Conservation (phyloP, 2,888 invertebrate species). For the Spialia ferax region DNA sequence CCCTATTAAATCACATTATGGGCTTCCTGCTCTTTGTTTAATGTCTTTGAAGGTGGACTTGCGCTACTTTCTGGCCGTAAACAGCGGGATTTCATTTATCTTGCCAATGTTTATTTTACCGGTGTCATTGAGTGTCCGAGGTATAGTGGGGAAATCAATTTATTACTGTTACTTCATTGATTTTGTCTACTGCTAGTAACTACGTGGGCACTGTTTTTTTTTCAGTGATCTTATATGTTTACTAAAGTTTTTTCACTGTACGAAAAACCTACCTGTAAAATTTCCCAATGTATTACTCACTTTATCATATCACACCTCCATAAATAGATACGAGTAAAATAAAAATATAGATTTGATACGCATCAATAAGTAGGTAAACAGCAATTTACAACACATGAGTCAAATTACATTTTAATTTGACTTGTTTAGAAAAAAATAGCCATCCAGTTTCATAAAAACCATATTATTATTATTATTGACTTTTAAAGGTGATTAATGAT, state of each 20-base stretch:
- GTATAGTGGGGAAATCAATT: constrained; percentile 33
- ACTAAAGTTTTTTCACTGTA: background rate
- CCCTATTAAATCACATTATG: constrained; percentile 75
- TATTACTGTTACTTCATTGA: constrained; percentile 27
- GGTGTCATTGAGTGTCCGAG: constrained; percentile 40
- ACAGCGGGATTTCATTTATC: constrained; percentile 60
- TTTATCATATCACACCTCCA: too few species aligned
- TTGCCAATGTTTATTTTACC: constrained; percentile 43
- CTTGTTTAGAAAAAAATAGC: too few species aligned
- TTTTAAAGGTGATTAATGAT: too few species aligned
- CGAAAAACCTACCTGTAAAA: too few species aligned
- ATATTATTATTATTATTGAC: too few species aligned
- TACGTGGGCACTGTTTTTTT: background rate
- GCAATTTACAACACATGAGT: too few species aligned
- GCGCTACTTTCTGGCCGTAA: constrained; percentile 51
- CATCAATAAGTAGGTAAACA: too few species aligned
- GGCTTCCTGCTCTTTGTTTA: constrained; percentile 70
- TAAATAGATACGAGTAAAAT: too few species aligned
- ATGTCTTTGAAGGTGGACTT: constrained; percentile 66
- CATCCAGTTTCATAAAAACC: too few species aligned
- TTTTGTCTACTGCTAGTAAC: constrained; percentile 14
- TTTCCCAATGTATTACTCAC: too few species aligned
- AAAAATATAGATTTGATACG: too few species aligned
- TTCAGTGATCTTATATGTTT: background rate
- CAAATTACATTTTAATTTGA: too few species aligned